phyloP scores from a whole-genome alignment of 2,797 vertebrate genomes.

The Scomberomorus guttatus region DNA sequence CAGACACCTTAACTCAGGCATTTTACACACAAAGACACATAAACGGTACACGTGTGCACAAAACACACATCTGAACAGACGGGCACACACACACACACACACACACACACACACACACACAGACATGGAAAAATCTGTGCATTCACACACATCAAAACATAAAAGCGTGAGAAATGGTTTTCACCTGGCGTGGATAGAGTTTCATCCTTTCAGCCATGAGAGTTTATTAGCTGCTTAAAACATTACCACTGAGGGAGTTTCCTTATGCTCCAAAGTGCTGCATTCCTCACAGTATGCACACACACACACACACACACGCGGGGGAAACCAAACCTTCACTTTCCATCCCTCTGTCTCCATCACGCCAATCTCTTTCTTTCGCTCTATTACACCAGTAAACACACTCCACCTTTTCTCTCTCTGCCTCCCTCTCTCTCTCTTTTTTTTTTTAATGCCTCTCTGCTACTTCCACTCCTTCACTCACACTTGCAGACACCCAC shows the following conservation, averaged over 20 bases:
- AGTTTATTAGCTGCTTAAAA: slow-evolving; percentile 79
- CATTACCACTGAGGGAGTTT: slow-evolving; percentile 64
- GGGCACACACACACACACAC: neutral
- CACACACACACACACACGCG: slow-evolving; percentile 38
- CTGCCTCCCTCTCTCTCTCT: neutral
- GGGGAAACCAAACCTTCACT: slow-evolving; percentile 38
- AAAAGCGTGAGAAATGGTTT: slow-evolving; percentile 74
- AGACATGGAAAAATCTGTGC: slow-evolving; percentile 1
- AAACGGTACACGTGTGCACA: slow-evolving; percentile 33
- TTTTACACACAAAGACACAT: slow-evolving; percentile 39
- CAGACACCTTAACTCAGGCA: slow-evolving; percentile 34
- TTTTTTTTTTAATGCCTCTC: neutral
- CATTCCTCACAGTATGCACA: slow-evolving; percentile 60
- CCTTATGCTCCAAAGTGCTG: slow-evolving; percentile 48
- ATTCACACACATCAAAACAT: slow-evolving; percentile 48
- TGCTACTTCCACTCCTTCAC: slow-evolving; percentile 4
- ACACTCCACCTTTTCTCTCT: slow-evolving; percentile 25
- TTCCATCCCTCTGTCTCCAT: slow-evolving; percentile 51
- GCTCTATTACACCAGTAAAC: slow-evolving; percentile 31
- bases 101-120: slow-evolving; percentile 7
- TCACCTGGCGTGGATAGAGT: slow-evolving; percentile 81
- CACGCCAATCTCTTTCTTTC: slow-evolving; percentile 30
- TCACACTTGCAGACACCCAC: slow-evolving; percentile 52
- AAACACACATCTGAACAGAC: slow-evolving; percentile 10
- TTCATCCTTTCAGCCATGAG: slow-evolving; percentile 70